These are phyloP conservation scores for Branchellion lobata DNA, from an alignment of 2,888 invertebrate species.

Conservation along the genomic window DNA sequence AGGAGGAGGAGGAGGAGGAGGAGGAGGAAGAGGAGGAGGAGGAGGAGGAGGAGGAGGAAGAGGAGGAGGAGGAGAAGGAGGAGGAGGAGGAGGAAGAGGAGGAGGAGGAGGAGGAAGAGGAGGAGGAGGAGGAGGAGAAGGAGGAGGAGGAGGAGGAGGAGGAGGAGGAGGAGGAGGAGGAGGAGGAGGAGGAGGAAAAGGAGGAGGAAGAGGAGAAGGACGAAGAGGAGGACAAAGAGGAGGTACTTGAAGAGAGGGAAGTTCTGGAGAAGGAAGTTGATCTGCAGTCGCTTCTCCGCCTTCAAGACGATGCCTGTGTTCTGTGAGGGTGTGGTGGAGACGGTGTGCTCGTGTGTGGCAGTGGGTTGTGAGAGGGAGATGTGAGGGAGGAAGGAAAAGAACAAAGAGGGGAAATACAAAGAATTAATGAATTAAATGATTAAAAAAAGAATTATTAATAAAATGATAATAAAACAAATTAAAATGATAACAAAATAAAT, in stretches of 20 bases:
- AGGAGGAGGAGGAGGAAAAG: not conserved
- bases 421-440: constrained; percentile 10
- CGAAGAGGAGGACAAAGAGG: not conserved
- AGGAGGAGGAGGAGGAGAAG: not conserved
- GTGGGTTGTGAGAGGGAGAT: not conserved
- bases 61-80: not conserved
- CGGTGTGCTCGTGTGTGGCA: too few relatives aligned
- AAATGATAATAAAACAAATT: not conserved
- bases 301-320: constrained; percentile 19
- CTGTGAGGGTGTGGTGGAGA: not conserved
- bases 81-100: constrained; percentile 4
- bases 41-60: not conserved
- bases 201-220: not conserved
- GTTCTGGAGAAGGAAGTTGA: constrained; percentile 23
- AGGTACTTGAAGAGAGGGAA: constrained; percentile 1
- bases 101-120: not conserved
- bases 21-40: not conserved
- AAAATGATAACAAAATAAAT: not conserved
- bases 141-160: not conserved
- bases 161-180: not conserved
- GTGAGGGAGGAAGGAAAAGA: too few relatives aligned
- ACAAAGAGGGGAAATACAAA: too few relatives aligned
- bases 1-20: constrained; percentile 3
- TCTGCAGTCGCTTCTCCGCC: constrained; percentile 38
- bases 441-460: not conserved